Evolutionary conservation across 2,113 vertebrate genomes (phyloP).

Genomic region (Atherinomorus stipes): DNA sequence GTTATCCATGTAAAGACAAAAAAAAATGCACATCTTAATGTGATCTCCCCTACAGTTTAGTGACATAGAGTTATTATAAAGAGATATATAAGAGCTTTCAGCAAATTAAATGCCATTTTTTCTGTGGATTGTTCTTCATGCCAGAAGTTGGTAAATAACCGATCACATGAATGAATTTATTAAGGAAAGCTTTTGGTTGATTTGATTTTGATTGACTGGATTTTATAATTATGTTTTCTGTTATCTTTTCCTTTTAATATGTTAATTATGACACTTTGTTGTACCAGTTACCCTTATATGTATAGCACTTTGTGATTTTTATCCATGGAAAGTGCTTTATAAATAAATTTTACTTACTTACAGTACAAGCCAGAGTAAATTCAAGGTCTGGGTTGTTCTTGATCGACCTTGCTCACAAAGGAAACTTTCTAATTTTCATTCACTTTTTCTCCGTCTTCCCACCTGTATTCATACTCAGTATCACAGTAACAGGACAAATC

Average conservation of each 20-base stretch:
- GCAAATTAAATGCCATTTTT: background rate
- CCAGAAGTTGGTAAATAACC: conserved; percentile 3
- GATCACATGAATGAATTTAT: background rate
- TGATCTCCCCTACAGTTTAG: background rate
- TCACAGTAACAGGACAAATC: conserved; percentile 31
- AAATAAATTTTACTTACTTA: too few relatives aligned
- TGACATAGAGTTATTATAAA: background rate
- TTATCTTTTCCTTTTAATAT: too few relatives aligned
- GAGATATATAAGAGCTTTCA: background rate
- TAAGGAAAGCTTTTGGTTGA: too few relatives aligned
- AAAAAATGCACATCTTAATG: background rate
- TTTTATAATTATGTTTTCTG: too few relatives aligned
- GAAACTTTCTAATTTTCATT: conserved; percentile 1
- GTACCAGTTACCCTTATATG: too few relatives aligned
- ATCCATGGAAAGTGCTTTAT: too few relatives aligned
- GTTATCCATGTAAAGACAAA: background rate
- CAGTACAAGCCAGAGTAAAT: too few relatives aligned
- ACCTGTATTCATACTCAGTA: background rate
- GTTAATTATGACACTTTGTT: too few relatives aligned
- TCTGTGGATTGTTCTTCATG: background rate
- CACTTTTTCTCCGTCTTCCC: background rate
- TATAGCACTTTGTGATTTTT: too few relatives aligned
- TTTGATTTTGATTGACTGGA: background rate
- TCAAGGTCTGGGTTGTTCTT: too few relatives aligned
- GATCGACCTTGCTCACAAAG: too few relatives aligned